phyloP scores from a whole-genome alignment of 2,113 vertebrate species.

The Patagioenas fasciata region DNA sequence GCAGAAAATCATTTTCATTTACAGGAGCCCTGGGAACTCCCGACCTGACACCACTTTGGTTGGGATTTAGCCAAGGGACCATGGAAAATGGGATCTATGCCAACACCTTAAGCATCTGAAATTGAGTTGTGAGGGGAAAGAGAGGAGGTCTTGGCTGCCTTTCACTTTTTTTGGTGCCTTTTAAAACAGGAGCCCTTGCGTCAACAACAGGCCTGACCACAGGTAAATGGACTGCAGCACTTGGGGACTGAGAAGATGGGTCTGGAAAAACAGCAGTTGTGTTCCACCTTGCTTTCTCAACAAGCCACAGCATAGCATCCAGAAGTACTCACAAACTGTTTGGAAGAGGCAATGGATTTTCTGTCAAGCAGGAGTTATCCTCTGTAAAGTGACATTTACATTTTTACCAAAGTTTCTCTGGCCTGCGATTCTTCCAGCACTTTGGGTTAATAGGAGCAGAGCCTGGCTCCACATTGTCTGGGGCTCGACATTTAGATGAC shows the following conservation, averaged over 20 bases:
- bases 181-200: not conserved
- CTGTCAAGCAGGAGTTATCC: not conserved
- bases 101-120: not conserved
- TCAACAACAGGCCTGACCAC: not conserved
- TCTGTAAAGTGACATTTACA: not conserved
- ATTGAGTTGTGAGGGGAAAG: not conserved
- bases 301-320: not conserved
- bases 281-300: not conserved
- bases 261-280: not conserved
- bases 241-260: not conserved
- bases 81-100: not conserved
- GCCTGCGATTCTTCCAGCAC: not conserved
- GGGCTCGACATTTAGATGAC: not conserved
- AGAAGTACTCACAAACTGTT: not conserved
- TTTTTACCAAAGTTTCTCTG: constrained; percentile 38
- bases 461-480: constrained; percentile 10
- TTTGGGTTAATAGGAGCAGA: constrained; percentile 40
- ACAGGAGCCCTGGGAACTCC: not conserved
- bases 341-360: not conserved
- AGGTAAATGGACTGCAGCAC: not conserved
- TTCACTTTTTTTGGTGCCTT: not conserved
- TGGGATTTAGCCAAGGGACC: constrained; percentile 8
- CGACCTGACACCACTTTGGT: not conserved
- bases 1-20: not conserved
- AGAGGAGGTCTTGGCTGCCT: not conserved